phyloP scores from a whole-genome alignment of 2,797 vertebrate species.

The Microctenopoma stevenorrisi region DNA sequence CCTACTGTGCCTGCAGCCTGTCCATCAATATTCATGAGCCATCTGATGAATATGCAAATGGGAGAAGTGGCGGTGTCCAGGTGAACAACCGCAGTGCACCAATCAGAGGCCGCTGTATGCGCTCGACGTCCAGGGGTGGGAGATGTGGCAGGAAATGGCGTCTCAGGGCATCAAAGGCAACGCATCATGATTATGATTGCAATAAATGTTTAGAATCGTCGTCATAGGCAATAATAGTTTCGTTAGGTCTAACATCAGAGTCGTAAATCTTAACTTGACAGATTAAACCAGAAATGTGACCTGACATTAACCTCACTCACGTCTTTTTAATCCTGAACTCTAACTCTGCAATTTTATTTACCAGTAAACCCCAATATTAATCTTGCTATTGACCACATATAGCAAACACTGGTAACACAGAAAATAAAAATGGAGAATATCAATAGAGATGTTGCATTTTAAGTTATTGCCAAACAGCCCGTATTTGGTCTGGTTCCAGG shows the following conservation, averaged over 20 bases:
- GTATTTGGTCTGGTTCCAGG: not conserved
- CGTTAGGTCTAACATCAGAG: constrained; percentile 8
- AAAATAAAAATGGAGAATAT: too few species aligned
- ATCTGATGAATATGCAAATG: constrained; percentile 83
- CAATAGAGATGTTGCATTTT: too few species aligned
- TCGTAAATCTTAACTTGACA: constrained; percentile 2
- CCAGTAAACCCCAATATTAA: too few species aligned
- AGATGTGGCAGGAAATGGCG: constrained; percentile 50
- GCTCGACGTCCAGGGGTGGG: constrained; percentile 34
- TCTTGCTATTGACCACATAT: too few species aligned
- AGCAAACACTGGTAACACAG: too few species aligned
- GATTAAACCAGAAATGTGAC: constrained; percentile 13
- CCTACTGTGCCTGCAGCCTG: constrained; percentile 82
- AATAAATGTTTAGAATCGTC: constrained; percentile 25
- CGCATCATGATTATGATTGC: constrained; percentile 10
- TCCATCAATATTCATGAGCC: constrained; percentile 85
- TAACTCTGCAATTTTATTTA: too few species aligned
- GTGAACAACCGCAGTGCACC: constrained; percentile 72
- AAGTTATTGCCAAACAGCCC: not conserved
- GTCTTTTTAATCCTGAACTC: not conserved
- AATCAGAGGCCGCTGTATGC: constrained; percentile 55
- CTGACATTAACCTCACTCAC: not conserved
- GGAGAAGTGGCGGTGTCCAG: constrained; percentile 72
- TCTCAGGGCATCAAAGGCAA: constrained; percentile 42
- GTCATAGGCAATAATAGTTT: constrained; percentile 20